Conservation (phyloP, 23 tunicate species). For the Styela plicata region DNA sequence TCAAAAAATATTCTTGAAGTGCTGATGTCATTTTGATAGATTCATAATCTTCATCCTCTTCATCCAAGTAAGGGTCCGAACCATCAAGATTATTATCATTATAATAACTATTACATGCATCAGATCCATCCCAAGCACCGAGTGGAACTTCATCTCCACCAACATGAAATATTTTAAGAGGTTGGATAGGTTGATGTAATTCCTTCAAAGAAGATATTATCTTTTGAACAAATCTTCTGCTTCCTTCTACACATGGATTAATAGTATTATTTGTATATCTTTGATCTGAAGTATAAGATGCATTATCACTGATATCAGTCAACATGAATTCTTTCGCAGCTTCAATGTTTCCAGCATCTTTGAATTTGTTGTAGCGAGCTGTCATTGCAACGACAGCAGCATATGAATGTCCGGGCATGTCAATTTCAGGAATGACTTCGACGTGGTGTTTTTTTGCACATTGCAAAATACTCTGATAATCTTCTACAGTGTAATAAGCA, state of each 20-base stretch:
- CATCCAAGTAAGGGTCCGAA: not conserved
- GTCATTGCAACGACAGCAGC: constrained; percentile 78
- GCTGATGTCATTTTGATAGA: constrained; percentile 6
- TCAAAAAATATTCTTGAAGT: constrained; percentile 72
- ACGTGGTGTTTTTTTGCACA: constrained; percentile 58
- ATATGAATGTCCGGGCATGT: constrained; percentile 79
- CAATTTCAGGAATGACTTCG: constrained; percentile 74
- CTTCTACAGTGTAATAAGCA: constrained; percentile 47
- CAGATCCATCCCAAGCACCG: constrained; percentile 62
- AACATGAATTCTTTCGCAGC: constrained; percentile 56
- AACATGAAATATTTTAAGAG: constrained; percentile 56
- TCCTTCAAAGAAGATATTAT: constrained; percentile 34
- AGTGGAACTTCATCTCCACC: constrained; percentile 89
- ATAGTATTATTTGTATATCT: constrained; percentile 61
- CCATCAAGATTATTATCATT: not conserved
- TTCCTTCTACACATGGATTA: constrained; percentile 69
- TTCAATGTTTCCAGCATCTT: constrained; percentile 11
- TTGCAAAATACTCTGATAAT: constrained; percentile 54
- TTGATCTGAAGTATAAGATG: constrained; percentile 61
- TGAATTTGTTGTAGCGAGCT: constrained; percentile 44
- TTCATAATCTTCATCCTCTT: not conserved
- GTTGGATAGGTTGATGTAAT: constrained; percentile 64
- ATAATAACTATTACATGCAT: constrained; percentile 38
- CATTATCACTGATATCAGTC: constrained; percentile 44
- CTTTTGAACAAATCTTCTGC: constrained; percentile 47